Evolutionary conservation across 1,140 invertebrate species (phyloP).

Genomic region (Euwallacea fornicatus): DNA sequence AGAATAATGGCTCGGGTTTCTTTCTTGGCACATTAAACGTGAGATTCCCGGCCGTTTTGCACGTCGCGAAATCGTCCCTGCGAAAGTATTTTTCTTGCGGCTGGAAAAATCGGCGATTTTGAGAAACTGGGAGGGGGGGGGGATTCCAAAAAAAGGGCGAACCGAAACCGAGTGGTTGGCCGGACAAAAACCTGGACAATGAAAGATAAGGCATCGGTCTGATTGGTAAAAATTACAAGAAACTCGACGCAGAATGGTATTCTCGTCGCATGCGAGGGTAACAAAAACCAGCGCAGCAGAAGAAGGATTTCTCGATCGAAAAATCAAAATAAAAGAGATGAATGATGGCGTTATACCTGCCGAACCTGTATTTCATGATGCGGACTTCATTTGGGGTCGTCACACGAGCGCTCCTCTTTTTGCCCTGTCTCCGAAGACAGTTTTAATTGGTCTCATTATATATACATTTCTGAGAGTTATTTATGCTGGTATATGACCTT

Average conservation of each 20-base stretch:
- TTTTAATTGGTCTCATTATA: slow-evolving; percentile 31
- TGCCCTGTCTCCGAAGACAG: slow-evolving; percentile 20
- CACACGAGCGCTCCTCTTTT: slow-evolving; percentile 38
- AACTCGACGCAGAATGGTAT: slow-evolving; percentile 48
- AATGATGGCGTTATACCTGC: slow-evolving; percentile 50
- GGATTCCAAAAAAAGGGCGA: background rate
- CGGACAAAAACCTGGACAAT: slow-evolving; percentile 25
- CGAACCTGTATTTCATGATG: slow-evolving; percentile 45
- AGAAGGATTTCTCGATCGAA: slow-evolving; percentile 42
- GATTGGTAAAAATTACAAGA: slow-evolving; percentile 47
- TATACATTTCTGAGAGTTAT: slow-evolving; percentile 27
- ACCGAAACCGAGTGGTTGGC: slow-evolving; percentile 13
- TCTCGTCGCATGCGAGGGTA: slow-evolving; percentile 47
- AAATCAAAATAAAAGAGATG: slow-evolving; percentile 54
- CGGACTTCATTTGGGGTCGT: slow-evolving; percentile 43
- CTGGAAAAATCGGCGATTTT: no score
- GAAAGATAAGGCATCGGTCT: slow-evolving; percentile 25
- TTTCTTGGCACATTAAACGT: background rate
- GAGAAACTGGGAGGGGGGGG: no score
- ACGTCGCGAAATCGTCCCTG: background rate
- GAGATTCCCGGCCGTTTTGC: no score
- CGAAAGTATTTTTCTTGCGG: background rate
- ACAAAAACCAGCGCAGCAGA: slow-evolving; percentile 42
- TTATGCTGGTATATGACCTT: slow-evolving; percentile 7
- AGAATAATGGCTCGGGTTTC: slow-evolving; percentile 1